Conservation (phyloP, 2,113 vertebrate genomes). For the Saccopteryx leptura region DNA sequence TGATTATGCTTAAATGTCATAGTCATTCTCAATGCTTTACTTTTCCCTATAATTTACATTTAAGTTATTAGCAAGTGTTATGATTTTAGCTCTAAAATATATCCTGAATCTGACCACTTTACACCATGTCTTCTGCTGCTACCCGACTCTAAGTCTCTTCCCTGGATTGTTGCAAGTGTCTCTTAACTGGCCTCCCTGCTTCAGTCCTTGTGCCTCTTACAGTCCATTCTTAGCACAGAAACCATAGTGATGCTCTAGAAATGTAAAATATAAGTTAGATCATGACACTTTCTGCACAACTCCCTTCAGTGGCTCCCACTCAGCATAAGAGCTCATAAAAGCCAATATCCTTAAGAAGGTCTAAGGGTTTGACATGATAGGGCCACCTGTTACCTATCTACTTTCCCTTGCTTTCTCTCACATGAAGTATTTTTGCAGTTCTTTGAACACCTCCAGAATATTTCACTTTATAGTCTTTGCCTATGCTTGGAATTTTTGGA, state of each 20-base stretch:
- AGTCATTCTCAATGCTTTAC: neutral
- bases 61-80: neutral
- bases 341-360: neutral
- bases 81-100: slow-evolving; percentile 8
- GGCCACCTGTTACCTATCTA: neutral
- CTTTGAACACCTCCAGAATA: neutral
- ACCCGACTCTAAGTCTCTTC: neutral
- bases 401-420: neutral
- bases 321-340: slow-evolving; percentile 28
- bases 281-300: neutral
- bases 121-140: neutral
- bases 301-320: neutral
- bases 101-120: neutral
- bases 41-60: slow-evolving; percentile 1
- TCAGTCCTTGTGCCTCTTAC: neutral
- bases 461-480: neutral
- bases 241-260: neutral
- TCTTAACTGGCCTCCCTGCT: neutral
- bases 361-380: neutral
- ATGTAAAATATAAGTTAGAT: neutral
- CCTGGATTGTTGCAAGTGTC: neutral
- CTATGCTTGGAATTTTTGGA: neutral
- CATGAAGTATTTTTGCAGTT: neutral
- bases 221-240: neutral
- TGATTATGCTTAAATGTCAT: neutral